phyloP scores from a whole-genome alignment of 2,113 vertebrate species.

The Dicrurus megarhynchus region DNA sequence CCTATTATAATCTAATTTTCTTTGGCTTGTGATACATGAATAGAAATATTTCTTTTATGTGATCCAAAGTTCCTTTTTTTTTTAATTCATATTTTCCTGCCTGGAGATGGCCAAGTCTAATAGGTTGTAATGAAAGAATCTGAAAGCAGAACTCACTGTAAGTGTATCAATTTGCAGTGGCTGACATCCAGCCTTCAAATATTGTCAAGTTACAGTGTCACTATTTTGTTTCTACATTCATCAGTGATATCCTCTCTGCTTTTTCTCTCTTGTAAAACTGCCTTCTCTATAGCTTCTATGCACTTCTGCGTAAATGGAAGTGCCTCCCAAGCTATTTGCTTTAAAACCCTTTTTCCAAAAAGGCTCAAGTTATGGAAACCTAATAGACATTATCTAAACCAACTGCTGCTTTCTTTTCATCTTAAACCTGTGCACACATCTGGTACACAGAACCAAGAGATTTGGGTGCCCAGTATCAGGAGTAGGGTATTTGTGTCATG shows the following conservation, averaged over 20 bases:
- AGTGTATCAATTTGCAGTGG: not conserved
- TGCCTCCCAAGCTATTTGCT: not conserved
- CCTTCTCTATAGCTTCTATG: not conserved
- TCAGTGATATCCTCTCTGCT: not conserved
- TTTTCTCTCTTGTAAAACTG: not conserved
- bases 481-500: not conserved
- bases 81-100: not conserved
- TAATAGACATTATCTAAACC: not conserved
- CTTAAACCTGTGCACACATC: not conserved
- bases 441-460: not conserved
- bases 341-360: not conserved
- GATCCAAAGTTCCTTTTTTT: not conserved
- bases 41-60: not conserved
- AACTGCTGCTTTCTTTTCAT: not conserved
- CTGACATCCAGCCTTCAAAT: not conserved
- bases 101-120: not conserved
- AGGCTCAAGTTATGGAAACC: not conserved
- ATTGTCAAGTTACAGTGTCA: rapidly evolving
- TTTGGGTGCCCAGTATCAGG: not conserved
- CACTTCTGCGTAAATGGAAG: not conserved
- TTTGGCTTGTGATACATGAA: not conserved
- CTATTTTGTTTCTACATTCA: not conserved
- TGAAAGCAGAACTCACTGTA: not conserved
- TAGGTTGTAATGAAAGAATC: not conserved
- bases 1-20: not conserved